Evolutionary conservation across 2,888 invertebrate species (phyloP).

Genomic region (Pyralis farinalis): DNA sequence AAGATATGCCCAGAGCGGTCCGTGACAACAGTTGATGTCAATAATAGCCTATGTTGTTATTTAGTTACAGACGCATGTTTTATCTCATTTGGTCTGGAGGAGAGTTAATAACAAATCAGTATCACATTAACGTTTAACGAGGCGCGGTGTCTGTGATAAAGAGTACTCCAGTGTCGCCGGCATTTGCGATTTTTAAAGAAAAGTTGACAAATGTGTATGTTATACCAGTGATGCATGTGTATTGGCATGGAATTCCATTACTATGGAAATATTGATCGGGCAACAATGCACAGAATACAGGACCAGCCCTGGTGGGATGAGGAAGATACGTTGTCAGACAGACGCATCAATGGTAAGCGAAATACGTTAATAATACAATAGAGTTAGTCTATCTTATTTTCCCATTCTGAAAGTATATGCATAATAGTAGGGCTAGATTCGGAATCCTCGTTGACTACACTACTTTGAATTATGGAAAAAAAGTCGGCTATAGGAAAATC

Average conservation of each 20-base stretch:
- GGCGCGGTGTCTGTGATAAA: constrained; percentile 46
- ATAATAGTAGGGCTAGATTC: too few species aligned
- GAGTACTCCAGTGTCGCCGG: constrained; percentile 22
- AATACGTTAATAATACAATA: too few species aligned
- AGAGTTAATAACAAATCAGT: constrained; percentile 62
- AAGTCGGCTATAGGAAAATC: too few species aligned
- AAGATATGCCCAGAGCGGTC: neutral
- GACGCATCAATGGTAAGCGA: constrained; percentile 63
- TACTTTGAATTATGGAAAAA: too few species aligned
- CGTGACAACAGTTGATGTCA: constrained; percentile 23
- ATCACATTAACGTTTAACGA: constrained; percentile 48
- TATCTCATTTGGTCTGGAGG: constrained; percentile 60
- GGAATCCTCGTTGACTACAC: too few species aligned
- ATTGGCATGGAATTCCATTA: constrained; percentile 68
- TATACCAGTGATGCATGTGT: constrained; percentile 12
- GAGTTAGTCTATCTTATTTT: too few species aligned
- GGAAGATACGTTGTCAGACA: constrained; percentile 67
- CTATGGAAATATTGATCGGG: constrained; percentile 61
- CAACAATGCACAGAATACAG: constrained; percentile 43
- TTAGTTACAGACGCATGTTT: constrained; percentile 47
- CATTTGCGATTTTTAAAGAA: constrained; percentile 24
- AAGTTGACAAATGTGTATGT: constrained; percentile 24
- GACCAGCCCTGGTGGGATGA: constrained; percentile 74
- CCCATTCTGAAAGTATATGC: too few species aligned
- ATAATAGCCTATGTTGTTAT: constrained; percentile 46